A percentile compares a stretch with the other conserved stretches of the same genome.
These are phyloP conservation scores for Diarsia brunnea DNA, from an alignment of 2,888 invertebrate species.

Conservation along the genomic window DNA sequence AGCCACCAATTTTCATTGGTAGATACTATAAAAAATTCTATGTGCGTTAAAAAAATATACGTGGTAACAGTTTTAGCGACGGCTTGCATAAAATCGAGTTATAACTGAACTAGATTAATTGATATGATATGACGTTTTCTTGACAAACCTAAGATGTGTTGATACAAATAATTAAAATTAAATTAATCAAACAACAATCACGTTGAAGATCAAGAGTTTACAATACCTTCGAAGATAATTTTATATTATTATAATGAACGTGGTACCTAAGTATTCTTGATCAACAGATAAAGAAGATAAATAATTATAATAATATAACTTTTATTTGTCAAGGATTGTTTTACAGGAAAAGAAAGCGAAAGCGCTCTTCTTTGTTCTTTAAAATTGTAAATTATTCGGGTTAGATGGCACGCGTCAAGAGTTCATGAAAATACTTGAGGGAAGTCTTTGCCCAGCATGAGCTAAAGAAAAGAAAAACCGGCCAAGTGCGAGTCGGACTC, in stretches of 20 bases:
- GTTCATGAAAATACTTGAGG: too few species aligned
- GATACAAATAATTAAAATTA: slow-evolving; percentile 53
- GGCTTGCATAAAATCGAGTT: slow-evolving; percentile 15
- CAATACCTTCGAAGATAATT: slow-evolving; percentile 45
- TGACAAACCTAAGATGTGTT: slow-evolving; percentile 36
- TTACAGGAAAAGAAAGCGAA: background rate
- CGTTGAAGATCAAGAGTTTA: slow-evolving; percentile 50
- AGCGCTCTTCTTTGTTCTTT: background rate
- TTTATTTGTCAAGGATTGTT: slow-evolving; percentile 28
- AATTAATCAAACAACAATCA: slow-evolving; percentile 49
- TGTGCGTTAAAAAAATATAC: too few species aligned
- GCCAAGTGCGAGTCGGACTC: too few species aligned
- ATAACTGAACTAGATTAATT: slow-evolving; percentile 41
- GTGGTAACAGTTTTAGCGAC: too few species aligned
- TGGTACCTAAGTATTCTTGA: slow-evolving; percentile 22
- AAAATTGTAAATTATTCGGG: background rate
- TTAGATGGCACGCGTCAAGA: too few species aligned
- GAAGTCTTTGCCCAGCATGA: background rate
- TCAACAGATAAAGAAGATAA: slow-evolving; percentile 19
- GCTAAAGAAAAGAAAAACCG: background rate
- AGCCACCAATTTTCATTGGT: too few species aligned
- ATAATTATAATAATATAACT: slow-evolving; percentile 6
- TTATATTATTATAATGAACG: slow-evolving; percentile 10
- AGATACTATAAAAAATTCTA: too few species aligned
- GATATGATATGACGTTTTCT: slow-evolving; percentile 38